Percentiles rank a stretch among this genome's conserved stretches.
Evolutionary conservation across 2,888 invertebrate species (phyloP).

Genomic region (Dynastes hyllus): DNA sequence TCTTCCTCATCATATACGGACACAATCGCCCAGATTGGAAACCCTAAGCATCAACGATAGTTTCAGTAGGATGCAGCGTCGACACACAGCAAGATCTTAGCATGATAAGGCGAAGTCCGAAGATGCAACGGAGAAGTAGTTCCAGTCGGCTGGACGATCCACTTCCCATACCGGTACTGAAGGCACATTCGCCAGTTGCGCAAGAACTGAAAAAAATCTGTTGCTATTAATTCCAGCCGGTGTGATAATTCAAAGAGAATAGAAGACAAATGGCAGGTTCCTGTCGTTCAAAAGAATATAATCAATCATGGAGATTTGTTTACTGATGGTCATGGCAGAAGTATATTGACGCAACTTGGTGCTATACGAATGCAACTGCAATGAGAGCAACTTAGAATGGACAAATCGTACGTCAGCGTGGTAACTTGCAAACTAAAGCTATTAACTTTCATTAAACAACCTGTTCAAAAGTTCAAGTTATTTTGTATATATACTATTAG

Average conservation of each 20-base stretch:
- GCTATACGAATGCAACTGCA: conserved; percentile 80
- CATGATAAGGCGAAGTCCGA: conserved; percentile 72
- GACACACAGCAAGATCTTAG: conserved; percentile 75
- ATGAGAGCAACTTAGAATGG: conserved; percentile 77
- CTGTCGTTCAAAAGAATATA: conserved; percentile 71
- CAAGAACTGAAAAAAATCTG: conserved; percentile 68
- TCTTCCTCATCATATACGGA: conserved; percentile 67
- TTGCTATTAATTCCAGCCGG: conserved; percentile 67
- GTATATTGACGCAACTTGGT: conserved; percentile 80
- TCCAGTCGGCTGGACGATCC: conserved; percentile 74
- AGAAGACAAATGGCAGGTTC: conserved; percentile 74
- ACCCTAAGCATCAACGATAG: conserved; percentile 74
- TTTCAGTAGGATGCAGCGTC: conserved; percentile 71
- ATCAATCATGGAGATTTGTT: conserved; percentile 69
- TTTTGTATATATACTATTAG: conserved; percentile 56
- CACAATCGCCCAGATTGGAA: conserved; percentile 68
- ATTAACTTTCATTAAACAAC: conserved; percentile 66
- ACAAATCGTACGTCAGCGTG: conserved; percentile 69
- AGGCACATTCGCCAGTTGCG: conserved; percentile 72
- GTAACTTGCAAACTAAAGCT: conserved; percentile 68
- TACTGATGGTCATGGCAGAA: conserved; percentile 71
- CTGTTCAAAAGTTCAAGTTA: conserved; percentile 57
- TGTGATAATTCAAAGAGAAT: conserved; percentile 67
- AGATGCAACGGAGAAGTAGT: conserved; percentile 73
- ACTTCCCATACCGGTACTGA: conserved; percentile 78